Conservation (phyloP, 1,140 invertebrate species). For the Hypsibius dujardini region DNA sequence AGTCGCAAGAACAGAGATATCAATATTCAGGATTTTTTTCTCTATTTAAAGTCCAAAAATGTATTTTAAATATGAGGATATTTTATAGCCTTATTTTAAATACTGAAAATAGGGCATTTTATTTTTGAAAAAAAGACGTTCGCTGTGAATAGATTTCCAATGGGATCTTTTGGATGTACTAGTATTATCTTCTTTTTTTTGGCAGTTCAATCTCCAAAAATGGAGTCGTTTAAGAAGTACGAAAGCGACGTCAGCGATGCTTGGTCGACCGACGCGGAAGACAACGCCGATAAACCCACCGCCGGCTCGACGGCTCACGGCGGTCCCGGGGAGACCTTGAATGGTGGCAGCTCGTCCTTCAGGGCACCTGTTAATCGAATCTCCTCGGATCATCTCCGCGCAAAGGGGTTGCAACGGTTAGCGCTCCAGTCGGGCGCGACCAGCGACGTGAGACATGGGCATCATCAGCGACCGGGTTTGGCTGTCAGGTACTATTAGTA, state of each 20-base stretch:
- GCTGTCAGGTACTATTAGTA: slow-evolving; percentile 9
- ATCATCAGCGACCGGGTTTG: not conserved
- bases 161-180: too few species aligned
- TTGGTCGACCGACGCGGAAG: not conserved
- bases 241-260: not conserved
- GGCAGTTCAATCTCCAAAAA: too few species aligned
- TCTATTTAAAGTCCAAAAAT: too few species aligned
- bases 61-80: too few species aligned
- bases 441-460: not conserved
- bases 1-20: too few species aligned
- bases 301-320: not conserved
- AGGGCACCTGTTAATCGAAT: not conserved
- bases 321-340: not conserved
- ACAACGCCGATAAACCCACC: not conserved
- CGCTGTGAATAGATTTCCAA: too few species aligned
- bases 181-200: too few species aligned
- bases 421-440: not conserved
- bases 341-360: not conserved
- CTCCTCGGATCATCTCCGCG: not conserved
- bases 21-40: too few species aligned
- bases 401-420: not conserved
- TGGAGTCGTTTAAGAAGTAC: not conserved
- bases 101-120: too few species aligned
- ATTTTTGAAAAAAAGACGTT: too few species aligned
- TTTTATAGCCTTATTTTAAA: too few species aligned